These are phyloP conservation scores for Scaptodrosophila latifasciaeformis DNA, from an alignment of 2,888 invertebrate species.

Conservation along the genomic window DNA sequence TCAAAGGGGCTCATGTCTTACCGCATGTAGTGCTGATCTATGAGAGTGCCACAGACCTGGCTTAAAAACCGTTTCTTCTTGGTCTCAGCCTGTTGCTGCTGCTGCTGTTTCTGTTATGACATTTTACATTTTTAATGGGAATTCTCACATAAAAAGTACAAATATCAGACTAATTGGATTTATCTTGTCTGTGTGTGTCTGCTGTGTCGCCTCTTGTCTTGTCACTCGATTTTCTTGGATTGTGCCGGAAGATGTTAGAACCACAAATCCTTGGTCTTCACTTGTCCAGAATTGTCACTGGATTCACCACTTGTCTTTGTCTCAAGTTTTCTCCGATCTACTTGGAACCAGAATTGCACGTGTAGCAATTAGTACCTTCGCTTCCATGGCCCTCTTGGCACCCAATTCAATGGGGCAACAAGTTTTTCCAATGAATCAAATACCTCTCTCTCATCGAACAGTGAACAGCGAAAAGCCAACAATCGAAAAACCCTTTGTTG, in stretches of 20 bases:
- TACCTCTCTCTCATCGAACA: too few relatives aligned
- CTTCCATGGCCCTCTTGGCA: too few relatives aligned
- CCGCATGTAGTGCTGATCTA: constrained; percentile 45
- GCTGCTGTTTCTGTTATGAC: constrained; percentile 57
- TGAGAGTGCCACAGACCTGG: too few relatives aligned
- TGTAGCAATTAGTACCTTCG: too few relatives aligned
- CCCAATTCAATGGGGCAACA: constrained; percentile 7
- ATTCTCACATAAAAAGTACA: constrained; percentile 74
- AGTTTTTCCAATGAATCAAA: constrained; percentile 58
- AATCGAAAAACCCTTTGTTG: too few relatives aligned
- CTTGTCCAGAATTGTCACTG: too few relatives aligned
- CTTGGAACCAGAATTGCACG: too few relatives aligned
- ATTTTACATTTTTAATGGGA: constrained; percentile 71
- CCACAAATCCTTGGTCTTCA: too few relatives aligned
- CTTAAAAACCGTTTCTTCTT: too few relatives aligned
- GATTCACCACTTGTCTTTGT: too few relatives aligned
- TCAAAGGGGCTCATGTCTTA: constrained; percentile 40
- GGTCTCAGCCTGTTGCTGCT: constrained; percentile 18
- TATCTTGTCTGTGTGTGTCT: constrained; percentile 57
- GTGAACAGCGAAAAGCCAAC: too few relatives aligned
- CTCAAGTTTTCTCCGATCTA: too few relatives aligned
- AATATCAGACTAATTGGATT: constrained; percentile 75
- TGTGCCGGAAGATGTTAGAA: constrained; percentile 55
- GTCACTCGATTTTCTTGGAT: constrained; percentile 60
- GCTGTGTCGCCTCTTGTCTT: constrained; percentile 59